These are phyloP conservation scores for Andrena haemorrhoa DNA, from an alignment of 2,888 invertebrate genomes.

Conservation along the genomic window DNA sequence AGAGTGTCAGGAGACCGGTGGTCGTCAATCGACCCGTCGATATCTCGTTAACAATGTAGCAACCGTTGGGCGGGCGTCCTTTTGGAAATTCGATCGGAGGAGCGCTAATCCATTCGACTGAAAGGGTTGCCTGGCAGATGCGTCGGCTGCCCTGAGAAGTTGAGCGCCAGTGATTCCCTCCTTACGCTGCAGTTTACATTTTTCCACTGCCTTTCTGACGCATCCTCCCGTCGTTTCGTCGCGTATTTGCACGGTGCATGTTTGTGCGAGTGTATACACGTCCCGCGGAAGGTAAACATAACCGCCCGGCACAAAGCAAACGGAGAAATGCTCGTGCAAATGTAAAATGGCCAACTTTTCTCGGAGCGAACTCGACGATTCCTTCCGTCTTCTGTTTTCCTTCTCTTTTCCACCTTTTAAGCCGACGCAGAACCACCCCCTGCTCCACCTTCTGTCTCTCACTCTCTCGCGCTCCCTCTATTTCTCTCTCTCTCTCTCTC, in stretches of 20 bases:
- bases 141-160: not conserved
- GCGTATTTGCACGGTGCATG: constrained; percentile 41
- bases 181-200: constrained; percentile 17
- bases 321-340: constrained; percentile 56
- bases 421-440: not conserved
- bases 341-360: constrained; percentile 70
- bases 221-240: not conserved
- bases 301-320: constrained; percentile 58
- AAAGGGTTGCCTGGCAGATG: not conserved
- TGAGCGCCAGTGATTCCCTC: not conserved
- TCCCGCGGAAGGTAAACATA: constrained; percentile 51
- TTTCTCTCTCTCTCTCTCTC: not conserved
- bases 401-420: constrained; percentile 29
- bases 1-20: not conserved
- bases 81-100: not conserved
- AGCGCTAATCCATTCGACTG: no score
- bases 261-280: constrained; percentile 29
- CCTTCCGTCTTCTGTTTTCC: constrained; percentile 20
- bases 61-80: not conserved
- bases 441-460: not conserved
- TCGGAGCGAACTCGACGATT: constrained; percentile 46
- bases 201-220: constrained; percentile 19
- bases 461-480: not conserved
- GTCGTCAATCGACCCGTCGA: no score
- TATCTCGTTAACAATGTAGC: not conserved